Evolutionary conservation across 2,888 invertebrate genomes (phyloP).

Genomic region (Strigamia transsilvanica): DNA sequence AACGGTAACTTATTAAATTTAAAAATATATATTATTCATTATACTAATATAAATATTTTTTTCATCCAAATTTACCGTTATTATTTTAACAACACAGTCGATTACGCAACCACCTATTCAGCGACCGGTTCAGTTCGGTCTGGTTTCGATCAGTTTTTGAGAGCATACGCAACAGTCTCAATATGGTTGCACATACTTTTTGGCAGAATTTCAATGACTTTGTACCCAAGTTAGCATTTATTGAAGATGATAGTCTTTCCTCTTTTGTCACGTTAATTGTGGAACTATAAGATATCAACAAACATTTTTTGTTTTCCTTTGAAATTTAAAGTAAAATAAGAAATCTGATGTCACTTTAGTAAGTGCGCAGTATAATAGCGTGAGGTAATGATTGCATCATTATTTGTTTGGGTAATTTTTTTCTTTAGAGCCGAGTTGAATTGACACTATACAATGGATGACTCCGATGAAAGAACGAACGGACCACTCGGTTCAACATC

Average conservation of each 20-base stretch:
- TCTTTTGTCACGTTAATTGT: background rate
- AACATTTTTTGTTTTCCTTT: background rate
- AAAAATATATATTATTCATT: background rate
- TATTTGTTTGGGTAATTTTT: background rate
- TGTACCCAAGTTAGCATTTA: slow-evolving; percentile 2
- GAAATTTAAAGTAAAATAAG: background rate
- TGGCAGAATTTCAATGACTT: background rate
- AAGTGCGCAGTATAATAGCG: background rate
- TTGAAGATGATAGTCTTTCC: background rate
- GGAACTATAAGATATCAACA: background rate
- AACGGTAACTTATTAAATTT: background rate
- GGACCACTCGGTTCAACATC: background rate
- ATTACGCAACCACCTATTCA: background rate
- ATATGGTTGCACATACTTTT: slow-evolving; percentile 11
- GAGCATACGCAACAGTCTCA: slow-evolving; percentile 3
- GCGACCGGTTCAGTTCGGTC: background rate
- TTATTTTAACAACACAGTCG: background rate
- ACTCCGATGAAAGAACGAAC: background rate
- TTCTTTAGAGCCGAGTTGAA: background rate
- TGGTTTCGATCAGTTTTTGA: background rate
- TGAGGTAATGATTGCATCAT: background rate
- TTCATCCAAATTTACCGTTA: background rate
- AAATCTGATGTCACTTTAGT: background rate
- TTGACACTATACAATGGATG: background rate
- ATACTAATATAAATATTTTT: background rate